These are phyloP conservation scores for Brachionus manjavacas DNA, from an alignment of 1,140 invertebrate species.

Conservation along the genomic window DNA sequence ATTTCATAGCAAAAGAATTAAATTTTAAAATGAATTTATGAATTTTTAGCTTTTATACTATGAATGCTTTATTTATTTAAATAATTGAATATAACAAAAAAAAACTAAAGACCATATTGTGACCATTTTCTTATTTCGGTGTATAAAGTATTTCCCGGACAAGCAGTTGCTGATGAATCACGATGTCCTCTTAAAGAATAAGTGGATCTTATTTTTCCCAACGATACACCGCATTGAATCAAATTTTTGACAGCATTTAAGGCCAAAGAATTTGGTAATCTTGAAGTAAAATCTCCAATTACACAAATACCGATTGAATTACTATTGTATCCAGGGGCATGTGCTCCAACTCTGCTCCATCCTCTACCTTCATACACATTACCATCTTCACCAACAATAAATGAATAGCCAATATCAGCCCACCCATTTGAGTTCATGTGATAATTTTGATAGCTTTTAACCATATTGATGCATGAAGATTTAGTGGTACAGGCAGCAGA, in stretches of 20 bases:
- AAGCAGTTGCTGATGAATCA: slow-evolving; percentile 45
- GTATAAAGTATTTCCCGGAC: slow-evolving; percentile 48
- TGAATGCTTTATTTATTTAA: background rate
- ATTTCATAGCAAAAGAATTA: background rate
- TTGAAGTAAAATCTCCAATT: slow-evolving; percentile 61
- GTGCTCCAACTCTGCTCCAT: slow-evolving; percentile 62
- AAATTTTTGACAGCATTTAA: slow-evolving; percentile 45
- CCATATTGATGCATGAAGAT: slow-evolving; percentile 44
- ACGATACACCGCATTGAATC: slow-evolving; percentile 46
- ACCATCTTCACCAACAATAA: slow-evolving; percentile 48
- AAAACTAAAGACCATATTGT: background rate
- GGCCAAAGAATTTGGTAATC: slow-evolving; percentile 45
- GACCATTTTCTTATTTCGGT: background rate
- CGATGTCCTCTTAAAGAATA: slow-evolving; percentile 47
- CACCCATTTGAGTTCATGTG: slow-evolving; percentile 63
- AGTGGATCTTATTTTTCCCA: slow-evolving; percentile 44
- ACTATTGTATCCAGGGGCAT: slow-evolving; percentile 64
- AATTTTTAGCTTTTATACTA: background rate
- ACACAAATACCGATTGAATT: slow-evolving; percentile 64
- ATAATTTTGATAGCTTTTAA: slow-evolving; percentile 63
- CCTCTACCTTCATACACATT: slow-evolving; percentile 47
- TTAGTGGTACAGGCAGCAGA: slow-evolving; percentile 44
- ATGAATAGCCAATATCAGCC: slow-evolving; percentile 48
- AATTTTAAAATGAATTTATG: background rate
- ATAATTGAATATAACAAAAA: background rate